Conservation (phyloP, 2,113 vertebrate genomes). For the Lepisosteus osseus region DNA sequence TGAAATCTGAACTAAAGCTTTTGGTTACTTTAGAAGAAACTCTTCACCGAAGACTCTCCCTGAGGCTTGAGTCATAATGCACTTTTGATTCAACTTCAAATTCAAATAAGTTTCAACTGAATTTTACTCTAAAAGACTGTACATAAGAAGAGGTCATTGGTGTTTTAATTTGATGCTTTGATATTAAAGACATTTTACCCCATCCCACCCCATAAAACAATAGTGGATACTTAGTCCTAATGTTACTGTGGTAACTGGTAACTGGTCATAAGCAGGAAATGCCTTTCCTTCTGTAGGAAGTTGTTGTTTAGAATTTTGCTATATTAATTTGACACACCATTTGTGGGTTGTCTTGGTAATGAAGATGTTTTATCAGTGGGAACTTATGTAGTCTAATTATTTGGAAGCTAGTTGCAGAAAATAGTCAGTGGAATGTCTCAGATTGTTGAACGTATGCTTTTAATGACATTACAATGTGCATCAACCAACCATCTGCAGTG, state of each 20-base stretch:
- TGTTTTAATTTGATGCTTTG: neutral
- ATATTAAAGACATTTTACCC: neutral
- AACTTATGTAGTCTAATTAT: too few relatives aligned
- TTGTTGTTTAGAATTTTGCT: neutral
- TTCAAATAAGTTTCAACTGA: neutral
- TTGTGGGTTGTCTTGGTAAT: neutral
- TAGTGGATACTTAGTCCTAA: too few relatives aligned
- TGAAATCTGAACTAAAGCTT: neutral
- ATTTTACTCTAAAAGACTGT: neutral
- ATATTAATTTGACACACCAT: neutral
- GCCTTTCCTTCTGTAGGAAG: neutral
- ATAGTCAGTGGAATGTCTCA: too few relatives aligned
- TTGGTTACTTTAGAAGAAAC: neutral
- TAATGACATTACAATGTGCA: too few relatives aligned
- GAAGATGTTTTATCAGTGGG: neutral
- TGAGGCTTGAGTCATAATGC: neutral
- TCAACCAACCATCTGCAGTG: too few relatives aligned
- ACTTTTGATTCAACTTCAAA: neutral
- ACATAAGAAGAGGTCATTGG: neutral
- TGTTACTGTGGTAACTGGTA: too few relatives aligned
- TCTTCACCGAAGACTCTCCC: neutral
- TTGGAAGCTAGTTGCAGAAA: too few relatives aligned
- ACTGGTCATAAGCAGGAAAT: neutral
- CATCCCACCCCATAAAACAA: too few relatives aligned
- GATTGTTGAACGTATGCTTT: too few relatives aligned